phyloP scores from a whole-genome alignment of 2,888 invertebrate species.

The Oxystoma pomonae region DNA sequence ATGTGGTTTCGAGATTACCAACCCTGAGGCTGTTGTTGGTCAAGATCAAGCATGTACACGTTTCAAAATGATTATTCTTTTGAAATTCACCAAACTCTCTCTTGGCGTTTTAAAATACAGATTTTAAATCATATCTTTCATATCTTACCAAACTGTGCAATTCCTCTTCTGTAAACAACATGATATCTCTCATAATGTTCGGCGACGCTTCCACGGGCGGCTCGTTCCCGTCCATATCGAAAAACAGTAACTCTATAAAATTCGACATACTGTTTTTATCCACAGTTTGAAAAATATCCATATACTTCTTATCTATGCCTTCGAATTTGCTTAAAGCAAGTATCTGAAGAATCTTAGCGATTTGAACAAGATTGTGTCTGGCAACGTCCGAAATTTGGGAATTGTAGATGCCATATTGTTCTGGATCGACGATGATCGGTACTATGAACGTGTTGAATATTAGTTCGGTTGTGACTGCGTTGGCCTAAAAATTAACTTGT shows the following conservation, averaged over 20 bases:
- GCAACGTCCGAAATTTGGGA: conserved; percentile 88
- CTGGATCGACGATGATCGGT: conserved; percentile 94
- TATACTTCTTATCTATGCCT: conserved; percentile 24
- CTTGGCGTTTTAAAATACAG: too few species aligned
- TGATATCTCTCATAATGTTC: conserved; percentile 60
- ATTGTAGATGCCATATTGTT: conserved; percentile 90
- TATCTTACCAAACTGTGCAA: conserved; percentile 59
- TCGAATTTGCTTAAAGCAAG: conserved; percentile 81
- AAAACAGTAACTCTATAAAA: conserved; percentile 67
- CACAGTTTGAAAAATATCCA: conserved; percentile 53
- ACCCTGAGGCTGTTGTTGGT: too few species aligned
- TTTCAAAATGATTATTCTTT: too few species aligned
- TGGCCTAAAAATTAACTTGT: conserved; percentile 43
- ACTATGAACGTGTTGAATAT: conserved; percentile 93
- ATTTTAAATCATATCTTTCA: neutral
- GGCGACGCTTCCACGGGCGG: conserved; percentile 47
- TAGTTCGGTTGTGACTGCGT: conserved; percentile 82
- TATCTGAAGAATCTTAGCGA: conserved; percentile 91
- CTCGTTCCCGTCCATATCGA: conserved; percentile 48
- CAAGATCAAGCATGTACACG: too few species aligned
- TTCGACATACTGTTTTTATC: conserved; percentile 76
- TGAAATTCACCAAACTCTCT: too few species aligned
- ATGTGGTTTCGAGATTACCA: too few species aligned
- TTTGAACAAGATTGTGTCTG: conserved; percentile 83
- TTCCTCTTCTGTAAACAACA: conserved; percentile 65